Evolutionary conservation across 2,113 vertebrate genomes (phyloP).

Genomic region (Gulo gulo): DNA sequence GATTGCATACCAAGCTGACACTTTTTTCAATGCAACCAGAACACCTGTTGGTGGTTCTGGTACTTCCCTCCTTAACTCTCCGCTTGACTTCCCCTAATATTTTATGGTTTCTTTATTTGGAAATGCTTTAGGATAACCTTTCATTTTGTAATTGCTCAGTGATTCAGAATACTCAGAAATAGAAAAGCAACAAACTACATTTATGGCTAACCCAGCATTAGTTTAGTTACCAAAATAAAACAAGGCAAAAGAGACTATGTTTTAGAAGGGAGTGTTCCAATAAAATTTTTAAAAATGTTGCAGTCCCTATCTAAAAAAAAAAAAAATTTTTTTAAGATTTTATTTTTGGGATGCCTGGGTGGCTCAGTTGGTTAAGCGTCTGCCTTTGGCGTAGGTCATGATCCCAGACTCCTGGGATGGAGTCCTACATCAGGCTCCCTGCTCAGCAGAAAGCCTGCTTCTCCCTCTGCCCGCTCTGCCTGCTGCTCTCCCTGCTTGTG

Average conservation of each 20-base stretch:
- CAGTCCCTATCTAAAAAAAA: not conserved
- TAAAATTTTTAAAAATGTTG: conserved; percentile 15
- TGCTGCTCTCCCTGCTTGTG: no score
- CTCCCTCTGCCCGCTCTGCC: no score
- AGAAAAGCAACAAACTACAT: conserved; percentile 17
- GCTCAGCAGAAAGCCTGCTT: no score
- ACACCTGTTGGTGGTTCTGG: conserved; percentile 49
- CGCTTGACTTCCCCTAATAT: not conserved
- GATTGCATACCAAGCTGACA: not conserved
- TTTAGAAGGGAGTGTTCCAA: conserved; percentile 1
- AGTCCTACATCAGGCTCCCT: no score
- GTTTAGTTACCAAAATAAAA: conserved; percentile 58
- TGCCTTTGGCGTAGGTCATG: no score
- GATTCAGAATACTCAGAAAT: conserved; percentile 33
- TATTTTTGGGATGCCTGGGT: not conserved
- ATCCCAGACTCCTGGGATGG: no score
- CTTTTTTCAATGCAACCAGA: not conserved
- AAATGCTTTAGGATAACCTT: not conserved
- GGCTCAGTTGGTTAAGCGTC: no score
- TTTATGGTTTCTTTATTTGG: not conserved
- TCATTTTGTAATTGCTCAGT: not conserved
- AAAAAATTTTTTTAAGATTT: not conserved
- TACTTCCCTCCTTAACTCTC: conserved; percentile 48
- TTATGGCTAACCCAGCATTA: conserved; percentile 28
- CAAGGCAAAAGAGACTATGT: not conserved